Conservation (phyloP, 2,113 vertebrate genomes). For the Meles meles region DNA sequence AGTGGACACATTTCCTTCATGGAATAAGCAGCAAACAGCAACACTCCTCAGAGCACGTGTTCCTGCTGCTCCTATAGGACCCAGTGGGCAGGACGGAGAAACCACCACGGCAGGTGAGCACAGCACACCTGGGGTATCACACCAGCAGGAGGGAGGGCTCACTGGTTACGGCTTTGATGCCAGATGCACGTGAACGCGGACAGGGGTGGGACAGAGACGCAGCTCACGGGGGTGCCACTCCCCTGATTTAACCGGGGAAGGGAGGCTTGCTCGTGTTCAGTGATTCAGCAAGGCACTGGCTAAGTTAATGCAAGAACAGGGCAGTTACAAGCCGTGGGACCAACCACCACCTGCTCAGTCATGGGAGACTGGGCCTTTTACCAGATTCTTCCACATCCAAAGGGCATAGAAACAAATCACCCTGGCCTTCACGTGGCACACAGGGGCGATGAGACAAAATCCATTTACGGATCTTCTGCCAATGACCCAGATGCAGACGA, state of each 20-base stretch:
- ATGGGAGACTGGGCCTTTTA: background rate
- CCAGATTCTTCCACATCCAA: background rate
- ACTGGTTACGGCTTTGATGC: accelerated
- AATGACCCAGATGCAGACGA: background rate
- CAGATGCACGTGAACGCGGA: accelerated
- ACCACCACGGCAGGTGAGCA: background rate
- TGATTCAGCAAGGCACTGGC: background rate
- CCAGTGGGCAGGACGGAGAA: background rate
- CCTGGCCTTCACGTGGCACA: accelerated
- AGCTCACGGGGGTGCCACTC: accelerated
- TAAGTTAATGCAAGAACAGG: accelerated
- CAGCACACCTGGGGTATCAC: accelerated
- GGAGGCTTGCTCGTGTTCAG: accelerated
- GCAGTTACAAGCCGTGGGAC: accelerated
- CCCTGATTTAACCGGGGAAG: background rate
- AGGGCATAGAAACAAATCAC: accelerated
- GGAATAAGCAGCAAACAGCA: background rate
- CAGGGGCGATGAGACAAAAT: background rate
- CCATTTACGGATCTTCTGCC: background rate
- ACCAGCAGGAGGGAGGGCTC: accelerated
- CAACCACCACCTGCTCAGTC: background rate
- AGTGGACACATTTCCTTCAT: background rate
- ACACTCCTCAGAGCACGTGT: background rate
- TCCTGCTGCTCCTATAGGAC: too few species aligned
- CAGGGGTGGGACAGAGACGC: accelerated